These are phyloP conservation scores for Micrasema minimum DNA, from an alignment of 1,140 invertebrate species.

Conservation along the genomic window DNA sequence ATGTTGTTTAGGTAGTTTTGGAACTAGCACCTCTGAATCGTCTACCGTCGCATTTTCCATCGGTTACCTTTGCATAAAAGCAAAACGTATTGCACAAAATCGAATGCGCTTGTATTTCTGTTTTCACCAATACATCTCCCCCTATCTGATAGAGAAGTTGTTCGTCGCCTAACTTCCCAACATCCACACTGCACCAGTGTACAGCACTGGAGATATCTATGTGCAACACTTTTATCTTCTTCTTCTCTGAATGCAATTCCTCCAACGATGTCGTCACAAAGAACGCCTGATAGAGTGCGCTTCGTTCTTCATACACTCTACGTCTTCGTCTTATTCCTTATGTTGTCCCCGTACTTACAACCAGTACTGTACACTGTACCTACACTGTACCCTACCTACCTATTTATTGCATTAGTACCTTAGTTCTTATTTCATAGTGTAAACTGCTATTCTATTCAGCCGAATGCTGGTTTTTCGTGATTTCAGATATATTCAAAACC, in stretches of 20 bases:
- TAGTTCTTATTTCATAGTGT: too few species aligned
- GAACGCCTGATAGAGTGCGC: constrained; percentile 9
- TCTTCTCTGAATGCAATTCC: constrained; percentile 15
- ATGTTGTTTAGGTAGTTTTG: not conserved
- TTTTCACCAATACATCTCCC: not conserved
- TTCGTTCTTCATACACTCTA: constrained; percentile 1
- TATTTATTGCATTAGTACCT: too few species aligned
- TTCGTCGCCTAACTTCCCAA: constrained; percentile 17
- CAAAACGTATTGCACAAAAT: constrained; percentile 18
- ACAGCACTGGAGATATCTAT: constrained; percentile 12
- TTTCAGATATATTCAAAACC: too few species aligned
- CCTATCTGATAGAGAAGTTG: not conserved
- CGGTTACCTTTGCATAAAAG: constrained; percentile 5
- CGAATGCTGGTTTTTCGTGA: too few species aligned
- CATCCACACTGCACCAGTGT: too few species aligned
- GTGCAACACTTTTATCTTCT: constrained; percentile 24
- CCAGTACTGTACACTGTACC: too few species aligned
- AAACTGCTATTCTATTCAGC: too few species aligned
- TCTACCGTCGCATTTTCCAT: constrained; percentile 2
- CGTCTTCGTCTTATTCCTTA: not conserved
- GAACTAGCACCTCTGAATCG: not conserved
- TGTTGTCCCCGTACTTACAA: too few species aligned
- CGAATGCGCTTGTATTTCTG: constrained; percentile 7
- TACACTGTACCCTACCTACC: too few species aligned
- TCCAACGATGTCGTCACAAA: constrained; percentile 14